Conservation (phyloP, 2,113 vertebrate genomes). For the Mormyrus iriodes region DNA sequence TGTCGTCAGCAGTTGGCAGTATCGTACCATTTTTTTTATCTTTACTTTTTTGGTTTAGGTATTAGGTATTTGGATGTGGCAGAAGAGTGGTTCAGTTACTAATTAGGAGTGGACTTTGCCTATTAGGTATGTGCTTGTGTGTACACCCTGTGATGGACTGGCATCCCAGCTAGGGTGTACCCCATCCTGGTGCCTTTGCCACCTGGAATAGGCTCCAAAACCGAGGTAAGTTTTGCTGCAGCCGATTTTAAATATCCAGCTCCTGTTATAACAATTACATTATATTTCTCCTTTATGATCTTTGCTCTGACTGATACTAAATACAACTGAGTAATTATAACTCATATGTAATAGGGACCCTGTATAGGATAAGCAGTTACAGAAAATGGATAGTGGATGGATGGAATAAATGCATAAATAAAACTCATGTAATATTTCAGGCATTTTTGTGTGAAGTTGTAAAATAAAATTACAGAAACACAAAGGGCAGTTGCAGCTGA, state of each 20-base stretch:
- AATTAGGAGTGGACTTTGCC: too few species aligned
- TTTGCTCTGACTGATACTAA: not conserved
- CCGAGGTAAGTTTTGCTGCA: not conserved
- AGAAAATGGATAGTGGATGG: too few species aligned
- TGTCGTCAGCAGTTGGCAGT: not conserved
- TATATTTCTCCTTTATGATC: not conserved
- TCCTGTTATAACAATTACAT: not conserved
- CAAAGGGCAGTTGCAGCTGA: conserved; percentile 25
- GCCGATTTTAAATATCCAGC: not conserved
- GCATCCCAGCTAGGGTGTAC: not conserved
- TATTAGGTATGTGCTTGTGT: too few species aligned
- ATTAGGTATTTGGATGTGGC: not conserved
- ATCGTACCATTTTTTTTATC: not conserved
- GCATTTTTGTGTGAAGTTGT: not conserved
- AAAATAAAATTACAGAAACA: not conserved
- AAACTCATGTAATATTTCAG: not conserved
- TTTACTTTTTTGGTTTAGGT: not conserved
- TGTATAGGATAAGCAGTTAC: too few species aligned
- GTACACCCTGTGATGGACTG: too few species aligned
- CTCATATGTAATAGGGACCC: too few species aligned
- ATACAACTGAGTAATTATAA: not conserved
- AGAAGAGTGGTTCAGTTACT: not conserved
- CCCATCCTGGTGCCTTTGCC: not conserved
- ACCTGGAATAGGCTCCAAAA: not conserved
- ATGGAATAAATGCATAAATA: too few species aligned